Conservation (phyloP, 2,113 vertebrate species). For the Datnioides undecimradiatus region DNA sequence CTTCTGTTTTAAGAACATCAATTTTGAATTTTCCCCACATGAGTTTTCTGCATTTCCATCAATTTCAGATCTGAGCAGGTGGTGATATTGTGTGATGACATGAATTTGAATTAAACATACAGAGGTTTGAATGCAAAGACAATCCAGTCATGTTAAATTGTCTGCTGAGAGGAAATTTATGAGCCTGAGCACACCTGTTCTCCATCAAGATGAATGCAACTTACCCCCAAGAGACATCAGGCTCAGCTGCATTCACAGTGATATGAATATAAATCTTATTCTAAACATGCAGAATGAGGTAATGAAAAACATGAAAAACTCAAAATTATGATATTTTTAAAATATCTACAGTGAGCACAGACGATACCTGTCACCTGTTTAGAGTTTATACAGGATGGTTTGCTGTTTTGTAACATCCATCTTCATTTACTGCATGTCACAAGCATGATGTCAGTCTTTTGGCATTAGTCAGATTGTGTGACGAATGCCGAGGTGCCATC, state of each 20-base stretch:
- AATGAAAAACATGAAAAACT: too few relatives aligned
- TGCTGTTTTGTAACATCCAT: not conserved
- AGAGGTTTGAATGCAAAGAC: constrained; percentile 12
- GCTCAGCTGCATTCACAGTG: not conserved
- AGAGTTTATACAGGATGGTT: not conserved
- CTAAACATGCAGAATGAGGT: not conserved
- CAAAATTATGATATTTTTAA: too few relatives aligned
- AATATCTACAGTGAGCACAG: not conserved
- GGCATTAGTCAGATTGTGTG: too few relatives aligned
- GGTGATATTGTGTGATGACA: too few relatives aligned
- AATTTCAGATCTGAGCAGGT: not conserved
- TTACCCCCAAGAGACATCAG: not conserved
- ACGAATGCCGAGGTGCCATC: too few relatives aligned
- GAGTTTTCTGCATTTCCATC: constrained; percentile 1
- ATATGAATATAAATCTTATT: not conserved
- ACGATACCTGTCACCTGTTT: not conserved
- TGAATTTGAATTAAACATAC: constrained; percentile 2
- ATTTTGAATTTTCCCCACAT: too few relatives aligned
- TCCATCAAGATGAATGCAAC: not conserved
- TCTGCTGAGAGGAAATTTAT: not conserved
- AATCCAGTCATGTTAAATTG: not conserved
- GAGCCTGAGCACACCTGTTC: not conserved
- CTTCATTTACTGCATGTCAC: too few relatives aligned
- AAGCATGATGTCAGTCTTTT: too few relatives aligned
- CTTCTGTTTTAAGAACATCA: too few relatives aligned